phyloP scores from a whole-genome alignment of 1,140 invertebrate species.

The Cepaea nemoralis region DNA sequence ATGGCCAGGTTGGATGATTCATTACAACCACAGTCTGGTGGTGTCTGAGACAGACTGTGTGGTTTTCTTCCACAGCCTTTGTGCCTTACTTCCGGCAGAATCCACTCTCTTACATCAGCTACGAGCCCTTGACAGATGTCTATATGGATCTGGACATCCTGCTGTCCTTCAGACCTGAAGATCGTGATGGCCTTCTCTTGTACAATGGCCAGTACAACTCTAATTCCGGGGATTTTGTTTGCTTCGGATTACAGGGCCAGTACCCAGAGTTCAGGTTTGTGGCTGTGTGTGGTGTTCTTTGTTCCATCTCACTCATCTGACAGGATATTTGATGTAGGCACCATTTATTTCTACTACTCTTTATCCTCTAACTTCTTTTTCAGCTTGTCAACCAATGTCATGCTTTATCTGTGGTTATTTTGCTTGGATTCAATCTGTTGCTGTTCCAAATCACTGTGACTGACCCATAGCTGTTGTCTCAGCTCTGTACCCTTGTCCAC shows the following conservation, averaged over 20 bases:
- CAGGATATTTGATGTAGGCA: no score
- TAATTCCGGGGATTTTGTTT: slow-evolving; percentile 85
- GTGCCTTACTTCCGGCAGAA: slow-evolving; percentile 86
- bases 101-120: slow-evolving; percentile 66
- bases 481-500: no score
- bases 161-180: slow-evolving; percentile 88
- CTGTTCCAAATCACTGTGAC: no score
- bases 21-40: no score
- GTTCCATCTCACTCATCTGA: no score
- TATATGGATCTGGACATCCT: slow-evolving; percentile 88
- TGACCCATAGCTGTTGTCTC: no score
- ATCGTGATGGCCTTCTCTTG: slow-evolving; percentile 82
- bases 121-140: slow-evolving; percentile 71
- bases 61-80: slow-evolving; percentile 76
- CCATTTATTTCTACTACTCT: no score
- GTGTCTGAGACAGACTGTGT: slow-evolving; percentile 78
- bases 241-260: slow-evolving; percentile 82
- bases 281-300: neutral
- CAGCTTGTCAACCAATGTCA: no score
- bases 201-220: slow-evolving; percentile 81
- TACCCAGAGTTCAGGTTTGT: slow-evolving; percentile 83
- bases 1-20: no score
- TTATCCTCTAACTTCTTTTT: no score
- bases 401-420: no score
- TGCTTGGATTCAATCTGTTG: no score